These are phyloP conservation scores for Pangasianodon hypophthalmus DNA, from an alignment of 2,113 vertebrate genomes.

Conservation along the genomic window DNA sequence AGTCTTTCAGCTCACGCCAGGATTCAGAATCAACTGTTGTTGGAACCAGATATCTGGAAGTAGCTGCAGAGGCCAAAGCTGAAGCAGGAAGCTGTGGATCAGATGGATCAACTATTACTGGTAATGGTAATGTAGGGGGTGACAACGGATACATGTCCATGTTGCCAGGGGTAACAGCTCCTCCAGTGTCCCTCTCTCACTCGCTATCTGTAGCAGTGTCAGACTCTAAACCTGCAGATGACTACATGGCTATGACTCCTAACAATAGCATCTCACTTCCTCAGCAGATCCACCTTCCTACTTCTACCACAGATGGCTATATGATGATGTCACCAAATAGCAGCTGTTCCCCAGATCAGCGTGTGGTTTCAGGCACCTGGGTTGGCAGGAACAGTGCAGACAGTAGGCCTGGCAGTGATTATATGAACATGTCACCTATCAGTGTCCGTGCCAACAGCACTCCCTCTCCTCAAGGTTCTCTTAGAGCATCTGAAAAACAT, in stretches of 20 bases:
- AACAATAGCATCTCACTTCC: constrained; percentile 78
- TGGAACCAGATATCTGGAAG: constrained; percentile 71
- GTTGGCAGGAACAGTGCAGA: constrained; percentile 71
- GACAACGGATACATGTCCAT: constrained; percentile 80
- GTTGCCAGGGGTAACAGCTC: constrained; percentile 73
- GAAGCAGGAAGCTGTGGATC: constrained; percentile 49
- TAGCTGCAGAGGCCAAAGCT: constrained; percentile 66
- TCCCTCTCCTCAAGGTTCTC: constrained; percentile 64
- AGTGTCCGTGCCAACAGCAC: constrained; percentile 71
- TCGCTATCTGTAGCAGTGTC: constrained; percentile 67
- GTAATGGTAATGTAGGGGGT: constrained; percentile 53
- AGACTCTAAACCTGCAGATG: constrained; percentile 70
- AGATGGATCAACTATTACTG: neutral
- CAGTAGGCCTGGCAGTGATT: constrained; percentile 72
- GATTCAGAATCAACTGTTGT: constrained; percentile 48
- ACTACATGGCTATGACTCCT: constrained; percentile 80
- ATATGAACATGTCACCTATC: constrained; percentile 83
- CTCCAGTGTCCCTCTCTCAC: constrained; percentile 65
- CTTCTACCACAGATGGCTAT: constrained; percentile 73
- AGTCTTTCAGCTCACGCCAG: constrained; percentile 67
- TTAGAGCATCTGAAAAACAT: constrained; percentile 56
- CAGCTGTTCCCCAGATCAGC: constrained; percentile 79
- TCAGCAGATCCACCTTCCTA: constrained; percentile 67
- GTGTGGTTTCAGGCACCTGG: constrained; percentile 65
- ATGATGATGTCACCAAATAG: constrained; percentile 80